These are phyloP conservation scores for Furnarius figulus DNA, from an alignment of 2,113 vertebrate species.

Conservation along the genomic window DNA sequence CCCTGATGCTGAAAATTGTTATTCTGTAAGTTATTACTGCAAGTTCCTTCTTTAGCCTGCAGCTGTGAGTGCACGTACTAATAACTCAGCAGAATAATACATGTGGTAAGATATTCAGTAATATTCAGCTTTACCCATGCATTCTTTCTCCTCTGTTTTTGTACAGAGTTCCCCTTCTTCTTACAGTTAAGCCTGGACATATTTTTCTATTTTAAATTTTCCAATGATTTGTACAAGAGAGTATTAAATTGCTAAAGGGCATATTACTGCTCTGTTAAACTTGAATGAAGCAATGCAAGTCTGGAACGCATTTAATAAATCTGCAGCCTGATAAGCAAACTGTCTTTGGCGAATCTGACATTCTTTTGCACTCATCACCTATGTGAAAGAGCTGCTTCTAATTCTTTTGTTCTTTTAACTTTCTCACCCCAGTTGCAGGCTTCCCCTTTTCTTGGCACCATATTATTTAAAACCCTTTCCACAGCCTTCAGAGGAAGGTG, in stretches of 20 bases:
- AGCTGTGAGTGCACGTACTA: background rate
- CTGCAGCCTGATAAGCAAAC: conserved; percentile 18
- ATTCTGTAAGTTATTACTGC: conserved; percentile 29
- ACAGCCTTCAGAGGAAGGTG: conserved; percentile 1
- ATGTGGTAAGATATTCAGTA: conserved; percentile 46
- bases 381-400: background rate
- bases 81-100: conserved; percentile 29
- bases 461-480: background rate
- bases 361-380: conserved; percentile 37
- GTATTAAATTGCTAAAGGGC: conserved; percentile 39
- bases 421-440: background rate
- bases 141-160: conserved; percentile 57
- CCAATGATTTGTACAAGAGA: conserved; percentile 58
- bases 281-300: conserved; percentile 31
- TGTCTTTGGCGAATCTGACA: conserved; percentile 7
- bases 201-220: conserved; percentile 66
- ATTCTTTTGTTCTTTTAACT: conserved; percentile 17
- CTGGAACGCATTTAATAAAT: conserved; percentile 43
- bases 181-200: conserved; percentile 48
- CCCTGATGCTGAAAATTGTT: background rate
- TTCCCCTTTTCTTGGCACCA: background rate
- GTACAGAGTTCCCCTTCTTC: conserved; percentile 33
- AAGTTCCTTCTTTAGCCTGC: conserved; percentile 29
- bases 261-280: conserved; percentile 22
- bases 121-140: conserved; percentile 34